Evolutionary conservation across 37 sponge, comb jelly and placozoan genomes (phyloP).

Genomic region (Corticium candelabrum): DNA sequence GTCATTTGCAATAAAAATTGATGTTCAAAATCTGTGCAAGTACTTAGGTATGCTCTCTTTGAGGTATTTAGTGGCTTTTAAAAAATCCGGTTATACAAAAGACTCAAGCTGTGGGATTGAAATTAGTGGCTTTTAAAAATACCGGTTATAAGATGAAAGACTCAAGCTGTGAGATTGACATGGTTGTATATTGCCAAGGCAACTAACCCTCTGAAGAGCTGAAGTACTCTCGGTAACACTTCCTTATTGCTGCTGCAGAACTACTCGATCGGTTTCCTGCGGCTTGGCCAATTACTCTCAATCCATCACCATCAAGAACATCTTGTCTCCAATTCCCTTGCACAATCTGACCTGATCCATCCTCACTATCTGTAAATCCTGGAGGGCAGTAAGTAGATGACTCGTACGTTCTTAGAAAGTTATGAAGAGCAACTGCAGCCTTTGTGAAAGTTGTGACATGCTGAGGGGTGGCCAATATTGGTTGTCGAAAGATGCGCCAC

Average conservation of each 20-base stretch:
- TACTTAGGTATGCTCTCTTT: no score
- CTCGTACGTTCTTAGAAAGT: conserved; percentile 19
- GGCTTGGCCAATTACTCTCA: not conserved
- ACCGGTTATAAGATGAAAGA: no score
- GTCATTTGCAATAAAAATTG: no score
- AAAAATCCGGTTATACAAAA: no score
- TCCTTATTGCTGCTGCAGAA: not conserved
- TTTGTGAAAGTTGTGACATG: conserved; percentile 17
- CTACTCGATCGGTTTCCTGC: no score
- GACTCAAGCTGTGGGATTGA: no score
- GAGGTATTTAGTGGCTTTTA: no score
- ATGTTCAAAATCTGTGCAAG: no score
- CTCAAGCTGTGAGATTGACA: no score
- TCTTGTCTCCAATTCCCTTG: no score
- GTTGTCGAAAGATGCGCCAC: not conserved
- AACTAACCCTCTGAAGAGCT: not conserved
- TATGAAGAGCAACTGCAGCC: conserved; percentile 25
- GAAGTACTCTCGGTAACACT: not conserved
- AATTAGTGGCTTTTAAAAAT: no score
- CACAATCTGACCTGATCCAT: conserved; percentile 27
- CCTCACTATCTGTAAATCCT: conserved; percentile 32
- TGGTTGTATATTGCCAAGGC: not conserved
- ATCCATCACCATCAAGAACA: not conserved
- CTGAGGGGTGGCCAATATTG: conserved; percentile 26
- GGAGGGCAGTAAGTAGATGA: conserved; percentile 14